Evolutionary conservation across 2,888 invertebrate species (phyloP), one percentile per base, ranked within the genome.

Genomic region (Hypomecis punctinalis): DNA sequence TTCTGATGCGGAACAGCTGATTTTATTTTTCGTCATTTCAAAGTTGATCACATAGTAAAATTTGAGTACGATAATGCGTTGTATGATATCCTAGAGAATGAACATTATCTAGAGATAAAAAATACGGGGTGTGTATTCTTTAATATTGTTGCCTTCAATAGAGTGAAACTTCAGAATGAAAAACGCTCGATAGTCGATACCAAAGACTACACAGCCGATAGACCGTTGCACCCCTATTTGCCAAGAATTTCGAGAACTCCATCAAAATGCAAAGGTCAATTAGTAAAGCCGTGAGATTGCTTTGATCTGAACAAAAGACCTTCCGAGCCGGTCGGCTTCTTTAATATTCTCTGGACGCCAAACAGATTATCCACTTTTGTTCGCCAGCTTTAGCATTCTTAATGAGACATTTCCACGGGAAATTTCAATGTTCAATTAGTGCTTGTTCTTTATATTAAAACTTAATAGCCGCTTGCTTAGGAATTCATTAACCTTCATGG

Each of bases 301-400:
- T 90, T 91, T 90, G 88, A 91, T 90, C 89, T 86, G 76, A 76
- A 82, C 82, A 84, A 85, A 86, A 85, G 83, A 81, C 80, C 81
- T 85, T 82, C 82, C 80, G 83, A 78, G 74, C 72, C 78, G 78
- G 81, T 78, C 81, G 83, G 80, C 83, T 86, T 85, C 88, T 86
- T 86, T 88, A 88, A 90, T 86, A 84, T 86, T 87, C 85, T 80
- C 83, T 80, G 78, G 86, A 87, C 84, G 84, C 81, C 81, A 83
- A 85, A 85, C 84, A 88, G 89, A 90, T 90, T 90, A 91, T 86
- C 86, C 86, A 88, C 89, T 90, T 88, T 86, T 87, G 84, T 85
- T 87, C 81, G 80, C 80, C 77, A 76, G 85, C 84, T 88, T 88
- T 84, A 83, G 86, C 83, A 89, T 90, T 86, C 85, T 85, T 86